phyloP scores from a whole-genome alignment of 2,797 vertebrate genomes.

The Potorous gilbertii region DNA sequence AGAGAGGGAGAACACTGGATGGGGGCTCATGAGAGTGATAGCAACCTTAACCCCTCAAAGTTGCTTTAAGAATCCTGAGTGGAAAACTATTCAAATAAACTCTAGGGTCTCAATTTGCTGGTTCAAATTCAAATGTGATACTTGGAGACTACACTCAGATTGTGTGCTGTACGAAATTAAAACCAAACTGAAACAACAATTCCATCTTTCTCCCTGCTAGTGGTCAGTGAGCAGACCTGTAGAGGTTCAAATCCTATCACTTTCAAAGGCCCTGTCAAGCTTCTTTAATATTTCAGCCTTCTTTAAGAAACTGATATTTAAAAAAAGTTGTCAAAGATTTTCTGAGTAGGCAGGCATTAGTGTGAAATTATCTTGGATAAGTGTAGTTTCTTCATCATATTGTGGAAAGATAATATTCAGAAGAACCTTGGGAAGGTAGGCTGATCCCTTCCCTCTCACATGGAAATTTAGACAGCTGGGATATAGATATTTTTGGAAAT shows the following conservation, averaged over 20 bases:
- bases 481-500: neutral
- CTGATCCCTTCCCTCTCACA: neutral
- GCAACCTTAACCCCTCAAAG: neutral
- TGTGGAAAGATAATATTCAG: neutral
- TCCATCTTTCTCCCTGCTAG: neutral
- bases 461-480: neutral
- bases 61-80: neutral
- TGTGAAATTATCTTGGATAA: neutral
- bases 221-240: constrained; percentile 24
- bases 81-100: neutral
- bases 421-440: constrained; percentile 2
- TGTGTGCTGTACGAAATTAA: neutral
- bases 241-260: constrained; percentile 6
- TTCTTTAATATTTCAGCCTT: constrained; percentile 11
- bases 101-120: neutral
- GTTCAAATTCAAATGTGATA: neutral
- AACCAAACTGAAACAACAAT: neutral
- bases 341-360: neutral
- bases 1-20: neutral
- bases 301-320: constrained; percentile 17
- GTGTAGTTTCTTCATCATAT: constrained; percentile 2
- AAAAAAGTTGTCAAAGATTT: neutral
- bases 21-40: neutral
- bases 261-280: neutral
- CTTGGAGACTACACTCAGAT: neutral